These are phyloP conservation scores for Panurus biarmicus DNA, from an alignment of 2,113 vertebrate species.

Conservation along the genomic window DNA sequence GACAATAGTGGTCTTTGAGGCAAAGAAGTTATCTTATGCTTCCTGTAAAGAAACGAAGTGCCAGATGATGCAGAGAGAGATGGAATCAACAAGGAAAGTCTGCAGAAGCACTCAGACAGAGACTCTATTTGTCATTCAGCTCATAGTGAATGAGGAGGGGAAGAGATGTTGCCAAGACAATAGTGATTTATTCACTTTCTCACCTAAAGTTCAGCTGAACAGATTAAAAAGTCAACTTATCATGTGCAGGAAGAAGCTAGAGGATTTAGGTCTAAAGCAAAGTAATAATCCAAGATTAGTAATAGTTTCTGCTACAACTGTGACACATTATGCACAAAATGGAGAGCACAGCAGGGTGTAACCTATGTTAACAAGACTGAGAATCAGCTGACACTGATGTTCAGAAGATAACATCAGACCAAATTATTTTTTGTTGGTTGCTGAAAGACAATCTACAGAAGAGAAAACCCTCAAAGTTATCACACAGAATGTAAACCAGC, in stretches of 20 bases:
- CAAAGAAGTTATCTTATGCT: not conserved
- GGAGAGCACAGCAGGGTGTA: not conserved
- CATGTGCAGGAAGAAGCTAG: not conserved
- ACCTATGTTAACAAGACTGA: not conserved
- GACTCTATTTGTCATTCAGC: not conserved
- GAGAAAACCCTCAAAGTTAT: not conserved
- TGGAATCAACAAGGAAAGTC: not conserved
- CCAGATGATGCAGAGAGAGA: not conserved
- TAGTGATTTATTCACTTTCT: not conserved
- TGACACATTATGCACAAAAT: fast-evolving
- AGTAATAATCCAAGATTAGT: not conserved
- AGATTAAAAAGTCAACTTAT: not conserved
- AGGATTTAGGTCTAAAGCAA: not conserved
- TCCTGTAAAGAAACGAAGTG: not conserved
- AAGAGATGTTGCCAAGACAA: not conserved
- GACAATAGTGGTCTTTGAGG: not conserved
- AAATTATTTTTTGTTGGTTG: not conserved
- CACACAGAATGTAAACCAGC: not conserved
- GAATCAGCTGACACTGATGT: not conserved
- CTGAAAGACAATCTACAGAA: not conserved
- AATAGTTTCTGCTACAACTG: not conserved
- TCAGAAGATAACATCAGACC: not conserved
- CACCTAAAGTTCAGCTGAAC: not conserved
- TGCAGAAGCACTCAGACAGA: not conserved
- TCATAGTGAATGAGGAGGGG: not conserved